These are phyloP conservation scores for Sapayoa aenigma DNA, from an alignment of 2,113 vertebrate species.

Conservation along the genomic window DNA sequence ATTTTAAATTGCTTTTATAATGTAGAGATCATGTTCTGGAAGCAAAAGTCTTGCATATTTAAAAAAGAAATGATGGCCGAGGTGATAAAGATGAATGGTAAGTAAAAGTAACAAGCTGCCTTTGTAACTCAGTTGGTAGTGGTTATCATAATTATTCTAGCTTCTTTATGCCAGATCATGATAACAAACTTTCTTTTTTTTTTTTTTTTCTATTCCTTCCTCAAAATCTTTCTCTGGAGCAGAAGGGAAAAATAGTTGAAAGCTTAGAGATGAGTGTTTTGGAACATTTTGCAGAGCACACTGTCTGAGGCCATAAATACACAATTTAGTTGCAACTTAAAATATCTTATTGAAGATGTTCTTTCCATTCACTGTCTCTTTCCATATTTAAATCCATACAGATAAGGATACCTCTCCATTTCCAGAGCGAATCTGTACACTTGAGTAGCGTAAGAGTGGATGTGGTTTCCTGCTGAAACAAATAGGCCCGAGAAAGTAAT, in stretches of 20 bases:
- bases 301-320: not conserved
- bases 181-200: not conserved
- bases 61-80: not conserved
- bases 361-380: constrained; percentile 32
- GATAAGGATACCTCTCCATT: constrained; percentile 1
- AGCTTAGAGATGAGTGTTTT: constrained; percentile 12
- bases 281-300: not conserved
- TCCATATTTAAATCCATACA: constrained; percentile 25
- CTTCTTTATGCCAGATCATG: not conserved
- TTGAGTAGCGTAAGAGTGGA: not conserved
- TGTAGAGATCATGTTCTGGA: not conserved
- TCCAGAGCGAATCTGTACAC: constrained; percentile 14
- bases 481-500: not conserved
- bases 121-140: not conserved
- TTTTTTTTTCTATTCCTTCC: not conserved
- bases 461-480: not conserved
- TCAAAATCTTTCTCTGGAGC: not conserved
- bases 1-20: not conserved
- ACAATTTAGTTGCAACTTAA: constrained; percentile 1
- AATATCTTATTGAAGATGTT: constrained; percentile 32
- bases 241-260: not conserved
- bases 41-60: not conserved
- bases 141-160: not conserved
- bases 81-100: not conserved
- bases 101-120: not conserved